phyloP scores from a whole-genome alignment of 2,797 vertebrate species.

The Hoplostethus mediterraneus region DNA sequence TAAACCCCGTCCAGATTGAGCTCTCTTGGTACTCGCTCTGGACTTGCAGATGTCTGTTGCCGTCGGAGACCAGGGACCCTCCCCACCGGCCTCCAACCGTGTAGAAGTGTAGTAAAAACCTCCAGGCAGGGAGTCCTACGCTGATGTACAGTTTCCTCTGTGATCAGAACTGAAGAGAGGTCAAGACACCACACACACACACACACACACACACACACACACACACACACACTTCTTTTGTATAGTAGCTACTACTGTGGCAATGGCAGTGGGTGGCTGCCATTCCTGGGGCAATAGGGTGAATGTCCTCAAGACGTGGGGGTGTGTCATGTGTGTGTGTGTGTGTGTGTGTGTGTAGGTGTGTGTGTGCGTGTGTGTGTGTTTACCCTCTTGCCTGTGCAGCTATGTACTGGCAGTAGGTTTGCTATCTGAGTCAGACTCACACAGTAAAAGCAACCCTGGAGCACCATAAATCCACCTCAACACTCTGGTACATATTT shows the following conservation, averaged over 20 bases:
- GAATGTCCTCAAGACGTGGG: conserved; percentile 22
- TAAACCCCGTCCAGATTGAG: no score
- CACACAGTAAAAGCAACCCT: conserved; percentile 50
- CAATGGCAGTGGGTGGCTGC: conserved; percentile 46
- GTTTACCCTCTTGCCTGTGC: neutral
- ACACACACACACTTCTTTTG: conserved; percentile 29
- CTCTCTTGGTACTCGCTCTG: neutral
- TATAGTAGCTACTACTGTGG: conserved; percentile 48
- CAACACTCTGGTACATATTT: conserved; percentile 35
- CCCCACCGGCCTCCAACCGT: conserved; percentile 47
- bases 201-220: neutral
- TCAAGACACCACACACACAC: conserved; percentile 26
- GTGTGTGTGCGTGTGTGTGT: conserved; percentile 18
- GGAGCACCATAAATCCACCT: conserved; percentile 60
- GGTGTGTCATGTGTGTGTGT: neutral
- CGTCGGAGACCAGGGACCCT: conserved; percentile 36
- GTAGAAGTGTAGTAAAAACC: conserved; percentile 57
- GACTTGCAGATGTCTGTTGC: conserved; percentile 51
- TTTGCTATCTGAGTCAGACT: conserved; percentile 37
- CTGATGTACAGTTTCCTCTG: conserved; percentile 79
- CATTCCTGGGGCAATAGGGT: conserved; percentile 28
- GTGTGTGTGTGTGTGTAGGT: conserved; percentile 11
- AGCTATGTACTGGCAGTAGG: conserved; percentile 36
- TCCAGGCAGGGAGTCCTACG: conserved; percentile 57
- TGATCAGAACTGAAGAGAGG: conserved; percentile 61